Base-by-base conservation (phyloP, 2,113 vertebrate species). In the Butorides virescens region DNA sequence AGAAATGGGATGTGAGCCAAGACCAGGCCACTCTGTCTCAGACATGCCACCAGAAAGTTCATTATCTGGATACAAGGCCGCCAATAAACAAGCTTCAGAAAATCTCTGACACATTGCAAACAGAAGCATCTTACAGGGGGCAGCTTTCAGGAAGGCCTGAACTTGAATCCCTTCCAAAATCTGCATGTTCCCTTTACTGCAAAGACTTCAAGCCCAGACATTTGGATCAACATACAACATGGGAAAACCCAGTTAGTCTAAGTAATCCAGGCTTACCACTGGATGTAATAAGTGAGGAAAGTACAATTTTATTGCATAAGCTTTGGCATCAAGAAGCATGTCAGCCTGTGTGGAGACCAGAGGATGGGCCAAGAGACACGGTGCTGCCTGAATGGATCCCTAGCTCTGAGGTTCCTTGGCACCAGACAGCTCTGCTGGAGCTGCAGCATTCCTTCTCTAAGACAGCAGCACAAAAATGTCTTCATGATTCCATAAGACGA, bases 401-500 rank as follows among this genome's bases (percentile, higher is more conserved):
- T 59, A 78, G 87, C 59, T 70, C 37, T 67, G 89, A 97, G 77
- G 42, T 73, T 55, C 50, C 96, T 82, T 81, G n/a, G 49, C 72
- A 88, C 52, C 92, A 93, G 14, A 87, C 59, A 62, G 62, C 65
- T 19, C 93, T 98, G 42, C 77, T 97, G 46, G 97, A 98, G 15
- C 96, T 99, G 68, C 98, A 98, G 71, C 80, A 98, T 62, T 96
- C 97, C 61, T 99, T 98, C 94, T 98, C 97, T 65, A 99, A 97
- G 88, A 93, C 97, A n/a, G 95, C 90, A 47, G 97, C 95, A 52
- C 98, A 98, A 53, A 98, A 63, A 30, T 37, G 6, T 26, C 98
- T 98, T 80, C 97, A 92, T 72, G 94, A 95, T 85, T 97, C 97
- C 4, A 4, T 97, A 92, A 79, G 90, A 37, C 75, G 65, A 63